A percentile compares a stretch with the other conserved stretches of the same genome.
These are phyloP conservation scores for Pao palembangensis DNA, from an alignment of 2,113 vertebrate genomes.

Conservation along the genomic window DNA sequence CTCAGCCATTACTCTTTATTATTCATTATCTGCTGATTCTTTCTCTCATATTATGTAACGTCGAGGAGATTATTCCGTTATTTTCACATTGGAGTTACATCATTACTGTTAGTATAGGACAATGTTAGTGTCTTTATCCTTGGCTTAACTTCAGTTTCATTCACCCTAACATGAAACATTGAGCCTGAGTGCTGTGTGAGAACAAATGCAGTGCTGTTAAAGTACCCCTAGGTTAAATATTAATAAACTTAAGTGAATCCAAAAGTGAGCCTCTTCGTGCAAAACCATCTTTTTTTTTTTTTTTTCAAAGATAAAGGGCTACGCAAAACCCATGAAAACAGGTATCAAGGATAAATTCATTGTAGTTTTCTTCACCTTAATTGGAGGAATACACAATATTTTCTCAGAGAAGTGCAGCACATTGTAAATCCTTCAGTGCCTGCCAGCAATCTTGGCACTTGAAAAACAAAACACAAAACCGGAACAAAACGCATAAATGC, in stretches of 20 bases:
- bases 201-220: conserved; percentile 6
- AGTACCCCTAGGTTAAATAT: conserved; percentile 20
- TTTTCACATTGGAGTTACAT: conserved; percentile 30
- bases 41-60: conserved; percentile 1
- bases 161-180: conserved; percentile 12
- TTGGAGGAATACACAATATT: conserved; percentile 33
- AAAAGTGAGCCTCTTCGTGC: neutral
- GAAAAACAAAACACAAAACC: conserved; percentile 44
- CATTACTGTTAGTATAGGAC: conserved; percentile 2
- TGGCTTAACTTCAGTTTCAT: conserved; percentile 7
- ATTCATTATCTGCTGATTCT: conserved; percentile 2
- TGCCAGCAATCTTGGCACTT: conserved; percentile 55
- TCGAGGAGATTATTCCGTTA: conserved; percentile 7
- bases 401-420: conserved; percentile 36
- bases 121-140: conserved; percentile 5
- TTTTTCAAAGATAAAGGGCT: conserved; percentile 4
- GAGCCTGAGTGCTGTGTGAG: neutral
- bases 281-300: neutral
- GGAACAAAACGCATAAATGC: conserved; percentile 57
- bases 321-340: conserved; percentile 23
- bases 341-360: conserved; percentile 26
- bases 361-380: conserved; percentile 31
- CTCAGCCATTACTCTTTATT: neutral
- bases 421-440: conserved; percentile 25
- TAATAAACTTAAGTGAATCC: conserved; percentile 3